Evolutionary conservation across 1,140 invertebrate species (phyloP).

Genomic region (Lasioglossum baleicum): DNA sequence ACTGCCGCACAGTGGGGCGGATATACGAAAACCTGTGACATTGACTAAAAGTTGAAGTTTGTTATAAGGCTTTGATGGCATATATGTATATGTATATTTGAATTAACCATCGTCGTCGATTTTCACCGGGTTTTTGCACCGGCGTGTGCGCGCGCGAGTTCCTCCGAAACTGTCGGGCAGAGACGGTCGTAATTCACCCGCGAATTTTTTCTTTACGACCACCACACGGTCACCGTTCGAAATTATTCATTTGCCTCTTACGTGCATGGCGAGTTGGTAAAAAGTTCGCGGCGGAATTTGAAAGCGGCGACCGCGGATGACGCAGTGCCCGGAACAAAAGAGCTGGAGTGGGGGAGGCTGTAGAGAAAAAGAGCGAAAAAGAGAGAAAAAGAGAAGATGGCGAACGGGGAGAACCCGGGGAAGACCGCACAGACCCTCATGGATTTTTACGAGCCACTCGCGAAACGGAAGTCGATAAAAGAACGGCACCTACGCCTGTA

Average conservation of each 20-base stretch:
- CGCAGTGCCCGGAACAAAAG: background rate
- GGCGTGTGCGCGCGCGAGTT: too few species aligned
- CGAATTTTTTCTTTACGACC: background rate
- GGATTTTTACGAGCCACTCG: slow-evolving; percentile 70
- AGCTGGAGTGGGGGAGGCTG: background rate
- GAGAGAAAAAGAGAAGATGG: background rate
- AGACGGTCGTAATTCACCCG: too few species aligned
- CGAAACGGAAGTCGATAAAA: slow-evolving; percentile 72
- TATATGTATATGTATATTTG: too few species aligned
- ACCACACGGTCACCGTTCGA: background rate
- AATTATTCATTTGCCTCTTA: slow-evolving; percentile 14
- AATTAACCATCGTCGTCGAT: too few species aligned
- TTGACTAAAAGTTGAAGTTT: too few species aligned
- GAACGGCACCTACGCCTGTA: slow-evolving; percentile 60
- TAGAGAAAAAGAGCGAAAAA: too few species aligned
- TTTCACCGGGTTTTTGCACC: too few species aligned
- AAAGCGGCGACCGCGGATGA: background rate
- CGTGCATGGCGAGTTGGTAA: background rate
- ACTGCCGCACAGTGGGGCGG: too few species aligned
- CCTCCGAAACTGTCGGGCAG: too few species aligned
- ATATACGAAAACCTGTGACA: too few species aligned
- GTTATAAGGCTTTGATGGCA: too few species aligned
- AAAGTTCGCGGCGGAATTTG: background rate
- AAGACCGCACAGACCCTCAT: slow-evolving; percentile 54
- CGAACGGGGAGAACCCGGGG: slow-evolving; percentile 34